Percentiles rank a stretch among this genome's conserved stretches.
phyloP scores from a whole-genome alignment of 2,888 invertebrate species.

The Tetropium fuscum region DNA sequence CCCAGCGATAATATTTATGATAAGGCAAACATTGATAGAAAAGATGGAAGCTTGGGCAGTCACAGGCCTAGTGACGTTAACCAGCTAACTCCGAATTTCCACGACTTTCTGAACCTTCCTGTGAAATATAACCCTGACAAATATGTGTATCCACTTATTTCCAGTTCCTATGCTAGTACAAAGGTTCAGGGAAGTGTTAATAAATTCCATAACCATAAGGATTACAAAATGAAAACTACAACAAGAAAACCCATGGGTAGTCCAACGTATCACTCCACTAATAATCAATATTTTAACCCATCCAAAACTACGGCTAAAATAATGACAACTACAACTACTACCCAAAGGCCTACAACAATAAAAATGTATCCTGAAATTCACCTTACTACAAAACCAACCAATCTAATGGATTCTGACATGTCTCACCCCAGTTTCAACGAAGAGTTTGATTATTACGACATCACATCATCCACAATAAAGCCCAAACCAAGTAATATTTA shows the following conservation, averaged over 20 bases:
- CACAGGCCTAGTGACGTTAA: conserved; percentile 73
- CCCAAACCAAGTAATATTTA: conserved; percentile 49
- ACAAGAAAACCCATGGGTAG: conserved; percentile 60
- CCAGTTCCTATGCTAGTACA: conserved; percentile 78
- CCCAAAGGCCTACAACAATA: conserved; percentile 44
- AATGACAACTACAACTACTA: conserved; percentile 51
- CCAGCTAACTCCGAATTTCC: conserved; percentile 73
- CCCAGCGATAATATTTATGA: conserved; percentile 57
- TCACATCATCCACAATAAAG: conserved; percentile 36
- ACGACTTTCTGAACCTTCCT: conserved; percentile 76
- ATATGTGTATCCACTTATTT: conserved; percentile 77
- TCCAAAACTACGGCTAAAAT: conserved; percentile 47
- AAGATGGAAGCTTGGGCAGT: conserved; percentile 61
- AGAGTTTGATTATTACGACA: conserved; percentile 55
- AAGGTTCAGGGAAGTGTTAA: conserved; percentile 77
- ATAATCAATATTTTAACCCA: conserved; percentile 47
- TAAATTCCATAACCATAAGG: conserved; percentile 68
- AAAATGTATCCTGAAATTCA: conserved; percentile 48
- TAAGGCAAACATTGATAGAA: conserved; percentile 64
- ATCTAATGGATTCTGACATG: conserved; percentile 59
- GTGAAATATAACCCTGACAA: conserved; percentile 77
- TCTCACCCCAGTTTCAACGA: conserved; percentile 60
- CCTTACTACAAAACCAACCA: conserved; percentile 53
- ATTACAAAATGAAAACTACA: conserved; percentile 56
- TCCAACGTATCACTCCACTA: conserved; percentile 60